phyloP scores from a whole-genome alignment of 2,888 invertebrate genomes.

The Mimas tiliae region DNA sequence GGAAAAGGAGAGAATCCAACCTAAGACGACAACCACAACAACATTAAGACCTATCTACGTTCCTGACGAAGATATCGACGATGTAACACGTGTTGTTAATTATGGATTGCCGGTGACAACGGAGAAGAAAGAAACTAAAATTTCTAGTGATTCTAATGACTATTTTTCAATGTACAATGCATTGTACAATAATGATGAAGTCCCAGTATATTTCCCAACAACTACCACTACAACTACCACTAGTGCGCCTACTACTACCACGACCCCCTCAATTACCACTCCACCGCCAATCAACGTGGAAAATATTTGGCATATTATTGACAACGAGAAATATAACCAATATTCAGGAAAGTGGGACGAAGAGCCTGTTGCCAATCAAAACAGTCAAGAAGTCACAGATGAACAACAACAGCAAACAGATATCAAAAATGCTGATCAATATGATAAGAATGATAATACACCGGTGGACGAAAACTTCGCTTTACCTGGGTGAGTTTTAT shows the following conservation, averaged over 20 bases:
- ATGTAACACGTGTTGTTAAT: conserved; percentile 44
- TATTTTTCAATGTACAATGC: conserved; percentile 67
- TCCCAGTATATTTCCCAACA: conserved; percentile 57
- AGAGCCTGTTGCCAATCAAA: conserved; percentile 49
- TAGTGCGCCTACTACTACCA: conserved; percentile 52
- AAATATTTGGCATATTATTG: conserved; percentile 79
- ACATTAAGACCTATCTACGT: conserved; percentile 67
- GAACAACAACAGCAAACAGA: conserved; percentile 32
- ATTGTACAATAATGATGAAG: conserved; percentile 55
- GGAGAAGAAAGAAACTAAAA: conserved; percentile 39
- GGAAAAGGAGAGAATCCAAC: conserved; percentile 62
- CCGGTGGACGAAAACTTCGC: conserved; percentile 68
- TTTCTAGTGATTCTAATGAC: conserved; percentile 55
- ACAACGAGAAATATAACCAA: conserved; percentile 68
- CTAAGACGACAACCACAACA: conserved; percentile 44
- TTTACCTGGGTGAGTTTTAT: conserved; percentile 70
- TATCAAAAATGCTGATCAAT: conserved; percentile 31
- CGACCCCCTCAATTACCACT: conserved; percentile 51
- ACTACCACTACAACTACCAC: conserved; percentile 46
- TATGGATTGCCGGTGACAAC: conserved; percentile 48
- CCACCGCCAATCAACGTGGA: conserved; percentile 59
- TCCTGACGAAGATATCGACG: conserved; percentile 55
- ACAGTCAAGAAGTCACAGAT: conserved; percentile 33
- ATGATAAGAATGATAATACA: conserved; percentile 32
- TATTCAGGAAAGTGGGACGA: conserved; percentile 68